A percentile compares a stretch with the other conserved stretches of the same genome.
phyloP scores from a whole-genome alignment of 2,113 vertebrate genomes.

The Phaethornis superciliosus region DNA sequence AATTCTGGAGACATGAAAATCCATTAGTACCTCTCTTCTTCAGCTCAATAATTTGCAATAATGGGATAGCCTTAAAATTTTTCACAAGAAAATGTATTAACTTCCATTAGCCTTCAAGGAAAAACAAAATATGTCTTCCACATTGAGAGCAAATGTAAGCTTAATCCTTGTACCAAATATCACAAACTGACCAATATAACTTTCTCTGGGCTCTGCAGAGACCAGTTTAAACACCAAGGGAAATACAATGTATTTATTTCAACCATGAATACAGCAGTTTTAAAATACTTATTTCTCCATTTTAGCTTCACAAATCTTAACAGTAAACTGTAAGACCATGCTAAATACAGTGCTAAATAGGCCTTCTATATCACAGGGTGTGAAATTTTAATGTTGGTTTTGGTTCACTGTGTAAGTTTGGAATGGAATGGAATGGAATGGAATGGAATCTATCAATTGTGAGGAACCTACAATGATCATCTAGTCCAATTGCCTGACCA shows the following conservation, averaged over 20 bases:
- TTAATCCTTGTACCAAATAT: background rate
- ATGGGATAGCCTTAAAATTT: background rate
- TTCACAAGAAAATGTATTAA: background rate
- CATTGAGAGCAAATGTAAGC: background rate
- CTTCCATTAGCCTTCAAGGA: background rate
- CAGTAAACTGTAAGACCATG: background rate
- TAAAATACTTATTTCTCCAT: background rate
- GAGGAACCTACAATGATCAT: background rate
- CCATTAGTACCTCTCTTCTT: background rate
- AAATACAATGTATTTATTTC: background rate
- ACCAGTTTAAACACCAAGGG: background rate
- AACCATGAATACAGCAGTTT: background rate
- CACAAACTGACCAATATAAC: background rate
- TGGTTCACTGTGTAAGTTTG: background rate
- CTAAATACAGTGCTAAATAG: background rate
- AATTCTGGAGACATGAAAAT: background rate
- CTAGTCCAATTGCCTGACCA: background rate
- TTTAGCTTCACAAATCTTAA: background rate
- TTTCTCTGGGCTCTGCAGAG: background rate
- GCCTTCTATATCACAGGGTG: background rate
- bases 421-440: too few species aligned
- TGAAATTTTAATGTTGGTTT: background rate
- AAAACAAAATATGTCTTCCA: background rate
- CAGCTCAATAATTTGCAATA: background rate
- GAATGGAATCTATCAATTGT: background rate